Percentiles rank a stretch among this genome's conserved stretches.
These are phyloP conservation scores for Tethya wilhelma DNA, from an alignment of 37 sponge, comb jelly and placozoan species.

Conservation along the genomic window DNA sequence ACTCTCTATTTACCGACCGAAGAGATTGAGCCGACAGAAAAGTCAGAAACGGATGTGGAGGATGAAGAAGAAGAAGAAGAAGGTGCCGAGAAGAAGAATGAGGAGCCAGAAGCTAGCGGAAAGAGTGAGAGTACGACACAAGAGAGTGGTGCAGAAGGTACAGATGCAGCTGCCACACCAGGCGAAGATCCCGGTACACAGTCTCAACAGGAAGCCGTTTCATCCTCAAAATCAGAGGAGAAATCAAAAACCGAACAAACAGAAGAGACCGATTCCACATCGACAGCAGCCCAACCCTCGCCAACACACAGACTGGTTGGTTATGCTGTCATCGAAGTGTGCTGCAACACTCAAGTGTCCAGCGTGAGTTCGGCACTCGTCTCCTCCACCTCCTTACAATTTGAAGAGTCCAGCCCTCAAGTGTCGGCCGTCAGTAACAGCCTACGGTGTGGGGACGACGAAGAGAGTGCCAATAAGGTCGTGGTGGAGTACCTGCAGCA, in stretches of 20 bases:
- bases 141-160: too few species aligned
- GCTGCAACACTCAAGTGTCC: conserved; percentile 20
- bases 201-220: not conserved
- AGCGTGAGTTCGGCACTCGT: conserved; percentile 25
- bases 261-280: not conserved
- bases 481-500: conserved; percentile 35
- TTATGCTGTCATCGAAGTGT: conserved; percentile 56
- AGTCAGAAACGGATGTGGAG: not conserved
- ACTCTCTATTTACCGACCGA: conserved; percentile 41
- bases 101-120: not conserved
- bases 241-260: too few species aligned
- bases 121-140: not conserved
- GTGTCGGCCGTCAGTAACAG: conserved; percentile 32
- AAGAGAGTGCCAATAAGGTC: conserved; percentile 29
- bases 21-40: not conserved
- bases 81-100: not conserved
- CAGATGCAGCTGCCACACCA: not conserved
- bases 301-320: not conserved
- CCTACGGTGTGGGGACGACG: conserved; percentile 51
- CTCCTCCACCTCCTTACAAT: conserved; percentile 9
- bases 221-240: too few species aligned
- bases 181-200: not conserved
- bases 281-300: not conserved
- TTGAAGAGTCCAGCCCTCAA: conserved; percentile 10
- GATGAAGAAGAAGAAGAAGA: conserved; percentile 2